Evolutionary conservation across 1,140 invertebrate species (phyloP).

Genomic region (Carposina sasakii): DNA sequence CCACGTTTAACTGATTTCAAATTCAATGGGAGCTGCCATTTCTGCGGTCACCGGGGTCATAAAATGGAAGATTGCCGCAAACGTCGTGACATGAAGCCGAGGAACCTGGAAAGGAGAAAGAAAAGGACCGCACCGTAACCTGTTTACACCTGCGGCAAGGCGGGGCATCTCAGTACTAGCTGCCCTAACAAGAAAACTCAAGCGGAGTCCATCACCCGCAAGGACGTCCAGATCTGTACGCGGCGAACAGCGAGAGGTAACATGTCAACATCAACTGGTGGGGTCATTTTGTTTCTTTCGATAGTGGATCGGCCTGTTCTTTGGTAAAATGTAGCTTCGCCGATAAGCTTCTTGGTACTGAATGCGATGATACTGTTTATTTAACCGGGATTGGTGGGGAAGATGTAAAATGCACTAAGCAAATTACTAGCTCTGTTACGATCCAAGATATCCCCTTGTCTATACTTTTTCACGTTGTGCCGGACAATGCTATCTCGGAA

Average conservation of each 20-base stretch:
- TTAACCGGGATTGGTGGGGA: constrained; percentile 1
- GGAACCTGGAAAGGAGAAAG: background rate
- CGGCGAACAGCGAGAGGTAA: constrained; percentile 16
- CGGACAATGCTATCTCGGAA: constrained; percentile 11
- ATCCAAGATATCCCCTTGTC: background rate
- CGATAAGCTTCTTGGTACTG: background rate
- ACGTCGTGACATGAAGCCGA: constrained; percentile 10
- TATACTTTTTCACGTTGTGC: constrained; percentile 3
- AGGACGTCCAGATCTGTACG: constrained; percentile 25
- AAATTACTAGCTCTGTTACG: background rate
- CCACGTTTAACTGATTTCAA: constrained; percentile 12
- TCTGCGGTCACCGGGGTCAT: constrained; percentile 19
- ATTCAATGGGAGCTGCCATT: constrained; percentile 21
- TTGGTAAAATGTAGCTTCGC: constrained; percentile 14
- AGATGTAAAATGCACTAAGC: background rate
- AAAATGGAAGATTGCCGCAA: constrained; percentile 20
- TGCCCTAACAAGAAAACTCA: constrained; percentile 5
- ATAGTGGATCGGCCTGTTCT: constrained; percentile 18
- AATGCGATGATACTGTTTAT: constrained; percentile 3
- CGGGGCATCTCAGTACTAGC: background rate
- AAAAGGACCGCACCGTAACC: background rate
- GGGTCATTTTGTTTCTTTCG: constrained; percentile 19
- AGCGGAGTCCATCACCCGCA: background rate
- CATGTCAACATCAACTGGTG: constrained; percentile 22
- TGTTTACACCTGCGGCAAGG: constrained; percentile 4